Evolutionary conservation across 2,797 vertebrate species (phyloP).

Genomic region (Intellagama lesueurii): DNA sequence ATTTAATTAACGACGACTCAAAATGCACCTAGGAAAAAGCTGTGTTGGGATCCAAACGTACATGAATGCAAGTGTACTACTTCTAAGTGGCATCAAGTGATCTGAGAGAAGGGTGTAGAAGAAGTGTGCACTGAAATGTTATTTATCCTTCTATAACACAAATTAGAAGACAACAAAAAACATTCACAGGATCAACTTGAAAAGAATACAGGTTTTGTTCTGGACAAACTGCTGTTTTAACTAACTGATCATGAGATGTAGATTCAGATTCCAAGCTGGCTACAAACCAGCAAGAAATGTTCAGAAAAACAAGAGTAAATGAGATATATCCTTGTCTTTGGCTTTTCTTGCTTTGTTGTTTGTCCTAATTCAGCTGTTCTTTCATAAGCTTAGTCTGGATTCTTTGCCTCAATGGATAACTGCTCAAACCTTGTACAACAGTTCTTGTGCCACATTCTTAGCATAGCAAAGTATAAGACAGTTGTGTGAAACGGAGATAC

Average conservation of each 20-base stretch:
- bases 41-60: slow-evolving; percentile 59
- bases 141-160: background rate
- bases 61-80: slow-evolving; percentile 48
- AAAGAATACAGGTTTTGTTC: background rate
- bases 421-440: background rate
- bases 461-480: background rate
- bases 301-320: background rate
- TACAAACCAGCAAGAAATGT: background rate
- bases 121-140: background rate
- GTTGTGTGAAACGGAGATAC: background rate
- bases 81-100: background rate
- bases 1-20: slow-evolving; percentile 42
- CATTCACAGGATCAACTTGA: background rate
- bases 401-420: background rate
- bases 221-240: background rate
- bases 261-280: background rate
- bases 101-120: background rate
- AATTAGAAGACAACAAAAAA: background rate
- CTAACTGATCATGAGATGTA: background rate
- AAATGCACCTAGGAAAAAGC: slow-evolving; percentile 43
- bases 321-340: background rate
- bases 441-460: slow-evolving; percentile 14
- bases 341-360: background rate
- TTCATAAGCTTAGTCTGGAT: background rate
- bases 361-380: background rate